Evolutionary conservation across 2,113 vertebrate species (phyloP).

Genomic region (Barbus barbus): DNA sequence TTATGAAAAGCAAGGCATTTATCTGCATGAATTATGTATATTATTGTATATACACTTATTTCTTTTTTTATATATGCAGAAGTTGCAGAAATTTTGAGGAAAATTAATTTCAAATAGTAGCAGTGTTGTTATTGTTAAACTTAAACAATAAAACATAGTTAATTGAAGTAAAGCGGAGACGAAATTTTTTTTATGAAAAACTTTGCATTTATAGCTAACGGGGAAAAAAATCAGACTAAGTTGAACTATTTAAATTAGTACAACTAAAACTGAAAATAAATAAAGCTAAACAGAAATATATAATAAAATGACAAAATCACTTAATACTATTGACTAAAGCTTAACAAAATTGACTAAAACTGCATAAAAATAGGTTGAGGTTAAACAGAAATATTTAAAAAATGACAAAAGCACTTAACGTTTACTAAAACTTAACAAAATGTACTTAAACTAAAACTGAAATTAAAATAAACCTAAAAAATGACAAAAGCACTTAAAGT

Average conservation of each 20-base stretch:
- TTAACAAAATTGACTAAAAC: neutral
- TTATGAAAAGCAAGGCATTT: too few species aligned
- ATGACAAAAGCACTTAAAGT: neutral
- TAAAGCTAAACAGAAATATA: too few species aligned
- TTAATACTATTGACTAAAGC: too few species aligned
- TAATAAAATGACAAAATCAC: too few species aligned
- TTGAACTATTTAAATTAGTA: too few species aligned
- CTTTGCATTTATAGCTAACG: too few species aligned
- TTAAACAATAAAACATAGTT: neutral
- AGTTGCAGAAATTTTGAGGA: neutral
- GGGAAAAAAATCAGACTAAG: too few species aligned
- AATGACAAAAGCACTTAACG: neutral
- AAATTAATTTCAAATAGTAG: neutral
- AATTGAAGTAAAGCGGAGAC: neutral
- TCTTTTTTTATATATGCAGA: neutral
- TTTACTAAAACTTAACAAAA: neutral
- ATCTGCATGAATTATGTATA: too few species aligned
- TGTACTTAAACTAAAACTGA: neutral
- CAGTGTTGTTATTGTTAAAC: neutral
- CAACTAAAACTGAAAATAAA: too few species aligned
- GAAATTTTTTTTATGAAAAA: too few species aligned
- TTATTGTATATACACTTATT: neutral
- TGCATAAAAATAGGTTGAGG: neutral
- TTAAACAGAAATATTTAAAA: neutral
- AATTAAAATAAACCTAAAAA: neutral